Evolutionary conservation across 2,888 invertebrate species (phyloP).

Genomic region (Saturnia pavonia): DNA sequence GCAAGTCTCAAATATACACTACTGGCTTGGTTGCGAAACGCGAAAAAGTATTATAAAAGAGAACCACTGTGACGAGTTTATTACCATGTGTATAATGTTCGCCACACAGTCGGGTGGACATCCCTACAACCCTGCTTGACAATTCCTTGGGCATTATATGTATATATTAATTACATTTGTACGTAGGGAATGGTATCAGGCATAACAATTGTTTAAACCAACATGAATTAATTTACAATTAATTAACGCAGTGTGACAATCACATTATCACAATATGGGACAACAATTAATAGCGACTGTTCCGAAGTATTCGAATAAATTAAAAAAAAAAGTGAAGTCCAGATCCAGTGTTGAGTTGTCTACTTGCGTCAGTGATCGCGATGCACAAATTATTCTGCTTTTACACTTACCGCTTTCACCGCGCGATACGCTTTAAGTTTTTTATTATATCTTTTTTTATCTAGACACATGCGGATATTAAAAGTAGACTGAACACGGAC

Average conservation of each 20-base stretch:
- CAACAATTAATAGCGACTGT: neutral
- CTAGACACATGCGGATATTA: neutral
- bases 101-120: too few species aligned
- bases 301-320: neutral
- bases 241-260: neutral
- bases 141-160: too few species aligned
- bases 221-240: neutral
- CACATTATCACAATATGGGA: neutral
- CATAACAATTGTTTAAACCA: neutral
- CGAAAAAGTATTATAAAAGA: too few species aligned
- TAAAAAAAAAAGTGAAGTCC: neutral
- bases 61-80: too few species aligned
- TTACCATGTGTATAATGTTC: too few species aligned
- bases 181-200: neutral
- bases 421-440: neutral
- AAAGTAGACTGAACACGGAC: neutral
- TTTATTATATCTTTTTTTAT: neutral
- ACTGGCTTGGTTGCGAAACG: too few species aligned
- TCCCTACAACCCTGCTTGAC: too few species aligned
- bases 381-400: neutral
- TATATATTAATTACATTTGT: neutral
- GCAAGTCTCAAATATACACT: too few species aligned
- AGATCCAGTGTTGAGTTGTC: neutral
- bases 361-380: neutral
- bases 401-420: constrained; percentile 5